A percentile compares a stretch with the other conserved stretches of the same genome.
These are phyloP conservation scores for Lacerta viridis DNA, from an alignment of 2,797 vertebrate genomes.

Conservation along the genomic window DNA sequence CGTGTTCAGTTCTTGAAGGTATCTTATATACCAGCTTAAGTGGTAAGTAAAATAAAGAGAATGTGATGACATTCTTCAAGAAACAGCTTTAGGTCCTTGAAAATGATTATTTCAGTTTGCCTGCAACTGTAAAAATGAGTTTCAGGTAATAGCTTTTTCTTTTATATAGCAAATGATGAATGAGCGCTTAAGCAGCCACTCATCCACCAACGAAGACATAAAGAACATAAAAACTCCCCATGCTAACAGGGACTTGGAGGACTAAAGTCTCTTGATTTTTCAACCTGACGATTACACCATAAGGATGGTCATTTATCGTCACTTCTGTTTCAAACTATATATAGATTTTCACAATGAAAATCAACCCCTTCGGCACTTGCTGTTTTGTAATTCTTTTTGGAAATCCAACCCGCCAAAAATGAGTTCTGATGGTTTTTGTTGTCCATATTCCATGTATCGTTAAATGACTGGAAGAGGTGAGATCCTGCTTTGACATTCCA, in stretches of 20 bases:
- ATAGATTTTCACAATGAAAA: constrained; percentile 78
- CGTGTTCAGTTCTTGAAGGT: constrained; percentile 71
- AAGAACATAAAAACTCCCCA: constrained; percentile 81
- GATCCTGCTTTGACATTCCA: constrained; percentile 38
- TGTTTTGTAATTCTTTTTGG: constrained; percentile 71
- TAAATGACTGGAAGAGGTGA: constrained; percentile 62
- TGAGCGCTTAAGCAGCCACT: constrained; percentile 83
- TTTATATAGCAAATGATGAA: constrained; percentile 85
- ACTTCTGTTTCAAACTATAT: constrained; percentile 77
- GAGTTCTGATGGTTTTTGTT: constrained; percentile 40
- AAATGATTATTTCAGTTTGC: constrained; percentile 85
- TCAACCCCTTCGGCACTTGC: constrained; percentile 75
- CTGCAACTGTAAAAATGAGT: constrained; percentile 84
- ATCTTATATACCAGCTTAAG: constrained; percentile 78
- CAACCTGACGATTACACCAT: constrained; percentile 79
- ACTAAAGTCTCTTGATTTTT: constrained; percentile 82
- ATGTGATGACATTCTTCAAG: constrained; percentile 85
- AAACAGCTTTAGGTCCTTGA: constrained; percentile 85
- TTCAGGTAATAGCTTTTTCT: constrained; percentile 85
- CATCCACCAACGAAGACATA: constrained; percentile 82
- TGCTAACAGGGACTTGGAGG: constrained; percentile 81
- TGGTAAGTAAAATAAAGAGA: constrained; percentile 82
- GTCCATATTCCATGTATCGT: constrained; percentile 64
- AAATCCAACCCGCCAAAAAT: constrained; percentile 48
- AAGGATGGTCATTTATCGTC: constrained; percentile 80